A percentile compares a stretch with the other conserved stretches of the same genome.
Conservation (phyloP, 2,797 vertebrate genomes). For the Micromesistius poutassou region DNA sequence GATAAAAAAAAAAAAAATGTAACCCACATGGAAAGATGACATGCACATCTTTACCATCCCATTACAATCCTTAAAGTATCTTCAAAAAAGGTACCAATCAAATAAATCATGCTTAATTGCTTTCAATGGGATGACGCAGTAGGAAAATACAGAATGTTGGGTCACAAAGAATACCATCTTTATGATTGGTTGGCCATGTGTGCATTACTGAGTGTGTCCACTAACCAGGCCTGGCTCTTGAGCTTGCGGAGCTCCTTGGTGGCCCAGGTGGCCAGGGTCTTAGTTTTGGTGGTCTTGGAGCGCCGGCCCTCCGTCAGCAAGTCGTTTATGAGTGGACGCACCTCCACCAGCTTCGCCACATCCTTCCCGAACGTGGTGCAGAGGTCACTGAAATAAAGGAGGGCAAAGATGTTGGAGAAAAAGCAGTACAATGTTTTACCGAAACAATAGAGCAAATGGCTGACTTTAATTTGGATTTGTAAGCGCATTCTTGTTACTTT, state of each 20-base stretch:
- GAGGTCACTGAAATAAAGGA: slow-evolving; percentile 78
- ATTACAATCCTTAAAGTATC: not conserved
- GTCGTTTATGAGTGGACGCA: slow-evolving; percentile 93
- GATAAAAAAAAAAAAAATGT: not conserved
- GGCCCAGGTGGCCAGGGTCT: slow-evolving; percentile 96
- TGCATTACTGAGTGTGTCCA: not conserved
- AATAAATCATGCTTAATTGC: not conserved
- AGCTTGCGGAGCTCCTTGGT: slow-evolving; percentile 98
- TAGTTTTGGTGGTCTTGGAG: slow-evolving; percentile 95
- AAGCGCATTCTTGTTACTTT: not conserved
- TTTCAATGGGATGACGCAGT: not conserved
- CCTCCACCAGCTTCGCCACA: slow-evolving; percentile 94
- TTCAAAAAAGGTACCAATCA: too few species aligned
- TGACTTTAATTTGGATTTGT: not conserved
- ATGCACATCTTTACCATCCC: too few species aligned
- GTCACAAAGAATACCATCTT: not conserved
- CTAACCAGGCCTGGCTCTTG: slow-evolving; percentile 89
- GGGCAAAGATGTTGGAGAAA: not conserved
- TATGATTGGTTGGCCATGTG: not conserved
- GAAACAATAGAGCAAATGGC: not conserved
- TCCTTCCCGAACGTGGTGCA: slow-evolving; percentile 96
- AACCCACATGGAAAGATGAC: not conserved
- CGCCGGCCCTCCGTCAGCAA: slow-evolving; percentile 92
- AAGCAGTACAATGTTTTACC: not conserved
- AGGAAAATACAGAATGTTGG: not conserved